Conservation (phyloP, 2,888 invertebrate species). For the Chironomus tentans region DNA sequence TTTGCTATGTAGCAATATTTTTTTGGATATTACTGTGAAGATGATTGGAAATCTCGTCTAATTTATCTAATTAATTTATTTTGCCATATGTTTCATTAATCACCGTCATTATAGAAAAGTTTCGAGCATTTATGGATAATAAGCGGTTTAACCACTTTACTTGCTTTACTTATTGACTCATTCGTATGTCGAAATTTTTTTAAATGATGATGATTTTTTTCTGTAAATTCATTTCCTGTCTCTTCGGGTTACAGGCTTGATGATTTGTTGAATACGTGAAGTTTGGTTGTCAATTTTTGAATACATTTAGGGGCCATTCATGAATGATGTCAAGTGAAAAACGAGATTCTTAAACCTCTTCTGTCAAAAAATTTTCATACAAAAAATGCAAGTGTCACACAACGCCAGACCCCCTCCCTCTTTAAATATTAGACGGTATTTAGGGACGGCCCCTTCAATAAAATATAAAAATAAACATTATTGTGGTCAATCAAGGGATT, state of each 20-base stretch:
- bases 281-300: too few relatives aligned
- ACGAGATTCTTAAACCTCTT: too few relatives aligned
- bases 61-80: slow-evolving; percentile 17
- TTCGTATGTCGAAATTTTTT: neutral
- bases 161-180: neutral
- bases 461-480: too few relatives aligned
- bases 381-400: too few relatives aligned
- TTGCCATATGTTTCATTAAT: slow-evolving; percentile 26
- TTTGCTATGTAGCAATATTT: neutral
- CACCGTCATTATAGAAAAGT: slow-evolving; percentile 21
- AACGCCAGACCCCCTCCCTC: too few relatives aligned
- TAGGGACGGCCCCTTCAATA: too few relatives aligned
- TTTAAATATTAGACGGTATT: too few relatives aligned
- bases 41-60: neutral
- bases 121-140: slow-evolving; percentile 13
- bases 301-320: too few relatives aligned
- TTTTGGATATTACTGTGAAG: neutral
- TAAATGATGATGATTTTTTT: neutral
- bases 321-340: too few relatives aligned
- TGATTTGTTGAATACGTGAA: too few relatives aligned
- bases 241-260: neutral
- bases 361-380: too few relatives aligned
- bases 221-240: neutral
- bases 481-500: too few relatives aligned
- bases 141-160: slow-evolving; percentile 1